Percentiles rank a stretch among this genome's conserved stretches.
phyloP scores from a whole-genome alignment of 2,888 invertebrate species.

The Panorpa germanica region DNA sequence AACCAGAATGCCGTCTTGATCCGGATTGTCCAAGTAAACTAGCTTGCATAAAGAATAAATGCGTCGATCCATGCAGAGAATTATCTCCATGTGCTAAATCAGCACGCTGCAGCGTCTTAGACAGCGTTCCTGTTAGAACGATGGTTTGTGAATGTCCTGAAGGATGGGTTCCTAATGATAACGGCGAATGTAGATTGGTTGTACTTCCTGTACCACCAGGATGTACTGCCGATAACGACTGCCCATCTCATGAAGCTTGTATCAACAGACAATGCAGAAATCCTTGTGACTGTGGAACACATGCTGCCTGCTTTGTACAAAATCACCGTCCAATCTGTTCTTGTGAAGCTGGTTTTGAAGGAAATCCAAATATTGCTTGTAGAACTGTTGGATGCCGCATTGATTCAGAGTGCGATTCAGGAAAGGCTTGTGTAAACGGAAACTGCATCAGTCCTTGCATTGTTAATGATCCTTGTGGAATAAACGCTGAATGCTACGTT shows the following conservation, averaged over 20 bases:
- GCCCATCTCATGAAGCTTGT: conserved; percentile 60
- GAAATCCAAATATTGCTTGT: conserved; percentile 70
- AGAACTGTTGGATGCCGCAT: conserved; percentile 63
- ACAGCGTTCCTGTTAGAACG: conserved; percentile 70
- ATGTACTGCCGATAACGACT: conserved; percentile 64
- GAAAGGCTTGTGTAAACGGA: conserved; percentile 67
- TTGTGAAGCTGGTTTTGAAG: conserved; percentile 67
- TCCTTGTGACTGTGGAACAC: conserved; percentile 73
- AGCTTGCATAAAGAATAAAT: conserved; percentile 61
- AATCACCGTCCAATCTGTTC: conserved; percentile 77
- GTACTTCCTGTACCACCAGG: conserved; percentile 49
- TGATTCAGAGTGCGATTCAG: conserved; percentile 66
- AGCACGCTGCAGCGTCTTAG: conserved; percentile 63
- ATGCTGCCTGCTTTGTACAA: conserved; percentile 62
- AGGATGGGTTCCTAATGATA: conserved; percentile 62
- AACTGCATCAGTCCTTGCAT: conserved; percentile 77
- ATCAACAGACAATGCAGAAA: conserved; percentile 71
- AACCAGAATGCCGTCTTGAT: conserved; percentile 56
- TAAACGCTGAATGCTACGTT: conserved; percentile 65
- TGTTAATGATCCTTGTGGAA: conserved; percentile 58
- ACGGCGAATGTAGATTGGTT: conserved; percentile 58
- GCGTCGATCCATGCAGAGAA: conserved; percentile 59
- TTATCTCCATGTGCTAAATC: conserved; percentile 57
- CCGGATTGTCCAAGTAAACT: conserved; percentile 62
- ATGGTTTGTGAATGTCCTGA: conserved; percentile 78